Conservation (phyloP, 2,888 invertebrate species). For the Nysson spinosus region DNA sequence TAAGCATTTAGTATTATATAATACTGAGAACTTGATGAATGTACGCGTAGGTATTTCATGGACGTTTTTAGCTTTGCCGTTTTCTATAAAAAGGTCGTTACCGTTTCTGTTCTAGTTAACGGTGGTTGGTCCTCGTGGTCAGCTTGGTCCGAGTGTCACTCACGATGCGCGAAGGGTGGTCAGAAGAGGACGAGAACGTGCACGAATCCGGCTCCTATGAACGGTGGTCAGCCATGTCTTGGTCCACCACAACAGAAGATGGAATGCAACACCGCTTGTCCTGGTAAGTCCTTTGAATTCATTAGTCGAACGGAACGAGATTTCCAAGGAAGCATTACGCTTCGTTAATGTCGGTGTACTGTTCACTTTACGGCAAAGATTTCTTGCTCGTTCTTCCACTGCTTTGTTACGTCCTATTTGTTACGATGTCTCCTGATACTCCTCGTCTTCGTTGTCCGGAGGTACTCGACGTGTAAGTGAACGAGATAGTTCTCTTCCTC, state of each 20-base stretch:
- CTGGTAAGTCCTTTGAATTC: slow-evolving; percentile 67
- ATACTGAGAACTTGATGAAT: too few relatives aligned
- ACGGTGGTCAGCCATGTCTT: slow-evolving; percentile 92
- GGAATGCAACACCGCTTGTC: slow-evolving; percentile 82
- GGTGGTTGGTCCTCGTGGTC: slow-evolving; percentile 98
- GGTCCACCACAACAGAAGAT: slow-evolving; percentile 91
- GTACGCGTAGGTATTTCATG: too few relatives aligned
- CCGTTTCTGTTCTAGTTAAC: slow-evolving; percentile 82
- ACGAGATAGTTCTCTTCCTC: slow-evolving; percentile 6
- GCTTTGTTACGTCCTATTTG: slow-evolving; percentile 14
- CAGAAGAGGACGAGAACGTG: slow-evolving; percentile 91
- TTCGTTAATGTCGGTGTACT: slow-evolving; percentile 33
- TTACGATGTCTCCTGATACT: too few relatives aligned
- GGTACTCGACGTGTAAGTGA: slow-evolving; percentile 16
- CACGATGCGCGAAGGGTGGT: slow-evolving; percentile 88
- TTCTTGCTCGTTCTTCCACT: slow-evolving; percentile 25
- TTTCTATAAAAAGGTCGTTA: background rate
- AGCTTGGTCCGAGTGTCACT: slow-evolving; percentile 89
- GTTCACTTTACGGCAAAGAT: slow-evolving; percentile 10
- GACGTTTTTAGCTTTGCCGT: too few relatives aligned
- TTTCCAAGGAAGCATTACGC: slow-evolving; percentile 34
- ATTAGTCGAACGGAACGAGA: slow-evolving; percentile 24
- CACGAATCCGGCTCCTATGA: slow-evolving; percentile 93
- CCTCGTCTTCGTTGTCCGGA: slow-evolving; percentile 11
- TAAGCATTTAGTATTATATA: too few relatives aligned